Percentiles rank a stretch among this genome's conserved stretches.
Conservation (phyloP, 2,888 invertebrate species). For the Panzeria rudis region DNA sequence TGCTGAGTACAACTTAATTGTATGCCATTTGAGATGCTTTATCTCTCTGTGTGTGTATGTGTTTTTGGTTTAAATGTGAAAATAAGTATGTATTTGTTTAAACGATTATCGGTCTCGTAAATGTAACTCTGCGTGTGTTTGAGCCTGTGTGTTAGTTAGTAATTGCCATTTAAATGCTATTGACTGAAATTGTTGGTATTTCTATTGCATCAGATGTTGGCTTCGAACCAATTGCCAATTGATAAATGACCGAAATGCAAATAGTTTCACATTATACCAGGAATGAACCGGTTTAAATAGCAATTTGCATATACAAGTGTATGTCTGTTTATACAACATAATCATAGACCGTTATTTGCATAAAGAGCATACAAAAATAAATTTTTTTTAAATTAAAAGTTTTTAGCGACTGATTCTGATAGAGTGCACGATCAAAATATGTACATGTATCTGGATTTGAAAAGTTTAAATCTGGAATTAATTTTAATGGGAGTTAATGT, state of each 20-base stretch:
- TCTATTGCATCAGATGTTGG: constrained; percentile 20
- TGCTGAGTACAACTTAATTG: constrained; percentile 2
- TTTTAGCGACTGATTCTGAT: too few relatives aligned
- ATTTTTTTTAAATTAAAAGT: too few relatives aligned
- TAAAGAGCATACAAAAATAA: background rate
- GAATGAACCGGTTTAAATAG: background rate
- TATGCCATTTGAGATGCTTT: background rate
- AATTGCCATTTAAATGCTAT: constrained; percentile 57
- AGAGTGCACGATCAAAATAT: too few relatives aligned
- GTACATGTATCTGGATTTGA: too few relatives aligned
- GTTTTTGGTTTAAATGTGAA: constrained; percentile 1
- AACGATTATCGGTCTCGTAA: constrained; percentile 4
- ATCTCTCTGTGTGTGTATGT: background rate
- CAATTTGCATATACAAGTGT: background rate
- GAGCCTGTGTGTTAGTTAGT: constrained; percentile 1
- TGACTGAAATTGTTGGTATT: constrained; percentile 35
- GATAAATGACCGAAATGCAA: constrained; percentile 59
- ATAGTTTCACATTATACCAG: constrained; percentile 9
- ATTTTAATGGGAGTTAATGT: too few relatives aligned
- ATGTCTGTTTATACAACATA: background rate
- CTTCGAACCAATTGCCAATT: constrained; percentile 52
- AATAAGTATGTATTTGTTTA: constrained; percentile 5
- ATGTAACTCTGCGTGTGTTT: constrained; percentile 1
- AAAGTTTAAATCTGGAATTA: too few relatives aligned
- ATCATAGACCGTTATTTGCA: background rate